phyloP scores from a whole-genome alignment of 1,140 invertebrate species.

The Tribolium castaneum region DNA sequence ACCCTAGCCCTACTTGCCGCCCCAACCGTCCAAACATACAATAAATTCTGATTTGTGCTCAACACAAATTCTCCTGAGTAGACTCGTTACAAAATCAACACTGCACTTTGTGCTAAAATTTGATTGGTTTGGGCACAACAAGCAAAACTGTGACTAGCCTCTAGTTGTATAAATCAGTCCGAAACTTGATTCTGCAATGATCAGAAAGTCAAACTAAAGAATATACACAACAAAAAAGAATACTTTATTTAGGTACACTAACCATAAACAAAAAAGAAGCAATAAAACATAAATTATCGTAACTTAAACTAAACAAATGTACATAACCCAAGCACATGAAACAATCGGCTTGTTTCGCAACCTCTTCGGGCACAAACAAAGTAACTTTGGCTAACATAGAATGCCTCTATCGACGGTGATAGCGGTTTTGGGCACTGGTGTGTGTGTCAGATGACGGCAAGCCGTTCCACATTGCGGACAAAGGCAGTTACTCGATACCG shows the following conservation, averaged over 20 bases:
- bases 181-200: background rate
- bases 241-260: conserved; percentile 45
- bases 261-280: conserved; percentile 44
- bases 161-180: conserved; percentile 4
- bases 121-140: background rate
- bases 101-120: background rate
- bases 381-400: conserved; percentile 60
- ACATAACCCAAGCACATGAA: conserved; percentile 42
- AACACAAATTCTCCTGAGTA: background rate
- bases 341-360: conserved; percentile 31
- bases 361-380: conserved; percentile 19
- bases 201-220: background rate
- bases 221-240: conserved; percentile 47
- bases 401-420: conserved; percentile 64
- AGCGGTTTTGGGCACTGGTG: conserved; percentile 60
- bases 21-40: background rate
- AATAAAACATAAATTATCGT: conserved; percentile 49
- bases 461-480: conserved; percentile 63
- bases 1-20: background rate
- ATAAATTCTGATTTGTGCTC: background rate
- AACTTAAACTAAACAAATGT: conserved; percentile 43
- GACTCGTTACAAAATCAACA: background rate
- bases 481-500: conserved; percentile 60
- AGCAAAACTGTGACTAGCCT: background rate
- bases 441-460: conserved; percentile 61